These are phyloP conservation scores for Drosophila borealis DNA, from an alignment of 2,888 invertebrate genomes.

Conservation along the genomic window DNA sequence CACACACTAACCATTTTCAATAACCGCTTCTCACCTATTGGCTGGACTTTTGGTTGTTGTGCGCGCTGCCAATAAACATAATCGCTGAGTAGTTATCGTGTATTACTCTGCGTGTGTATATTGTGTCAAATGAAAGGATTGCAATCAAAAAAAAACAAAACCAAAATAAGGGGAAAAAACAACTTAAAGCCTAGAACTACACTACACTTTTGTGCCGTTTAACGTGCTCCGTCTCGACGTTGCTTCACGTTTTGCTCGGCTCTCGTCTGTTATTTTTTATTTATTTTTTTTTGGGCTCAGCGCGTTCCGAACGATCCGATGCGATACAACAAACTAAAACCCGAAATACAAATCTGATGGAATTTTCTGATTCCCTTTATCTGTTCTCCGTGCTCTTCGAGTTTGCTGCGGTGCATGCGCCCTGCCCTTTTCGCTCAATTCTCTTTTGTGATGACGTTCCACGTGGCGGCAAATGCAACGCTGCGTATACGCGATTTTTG, in stretches of 20 bases:
- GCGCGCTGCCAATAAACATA: constrained; percentile 72
- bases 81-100: constrained; percentile 21
- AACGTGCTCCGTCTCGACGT: constrained; percentile 55
- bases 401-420: constrained; percentile 56
- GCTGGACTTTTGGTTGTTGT: constrained; percentile 50
- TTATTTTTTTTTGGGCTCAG: constrained; percentile 30
- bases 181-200: constrained; percentile 60
- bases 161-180: constrained; percentile 22
- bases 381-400: constrained; percentile 22
- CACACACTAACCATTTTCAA: constrained; percentile 26
- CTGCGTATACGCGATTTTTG: constrained; percentile 60
- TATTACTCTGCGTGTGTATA: constrained; percentile 1
- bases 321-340: constrained; percentile 77
- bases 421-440: constrained; percentile 12
- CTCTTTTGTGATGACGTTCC: constrained; percentile 58
- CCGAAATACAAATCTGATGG: constrained; percentile 52
- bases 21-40: constrained; percentile 66
- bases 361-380: constrained; percentile 36
- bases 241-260: constrained; percentile 48
- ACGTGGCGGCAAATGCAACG: constrained; percentile 56
- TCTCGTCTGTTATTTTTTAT: constrained; percentile 3
- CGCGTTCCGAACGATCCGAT: constrained; percentile 71
- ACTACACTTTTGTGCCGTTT: constrained; percentile 70
- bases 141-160: constrained; percentile 24
- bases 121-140: constrained; percentile 31